Base-by-base conservation (phyloP, 1,140 invertebrate genomes). In the Thaumatotibia leucotreta region DNA sequence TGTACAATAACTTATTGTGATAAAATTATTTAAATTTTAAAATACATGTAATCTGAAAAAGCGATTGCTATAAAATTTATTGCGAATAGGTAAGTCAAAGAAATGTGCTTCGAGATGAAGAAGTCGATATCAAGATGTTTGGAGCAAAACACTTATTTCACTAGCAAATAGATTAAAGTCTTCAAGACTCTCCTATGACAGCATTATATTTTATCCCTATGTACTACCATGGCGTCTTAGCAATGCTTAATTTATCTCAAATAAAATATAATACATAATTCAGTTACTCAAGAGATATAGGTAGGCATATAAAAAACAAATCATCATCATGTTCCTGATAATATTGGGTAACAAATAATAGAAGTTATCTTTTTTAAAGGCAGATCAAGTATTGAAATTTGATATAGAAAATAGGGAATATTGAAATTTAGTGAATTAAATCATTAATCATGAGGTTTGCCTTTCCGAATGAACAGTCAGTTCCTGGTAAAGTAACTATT, bases 101-200 rank as follows among this genome's bases (percentile, higher is more conserved):
- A 31, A 33, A 63, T 29, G 17, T 63, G 32, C 29, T 17, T 23
- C 23, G 20, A 22, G 35, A 63, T 31, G 22, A 20, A 33, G 17
- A 33, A 35, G 31, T 63, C 31, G 61, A 63, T 63, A 33, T 33
- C 29, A 20, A 63, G 33, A 39, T 22, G 14, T 14, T 63, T 35
- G 61, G 61, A 63, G 33, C 31, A 63, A 58, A 58, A 58, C 52
- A 58, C 52, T 27, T 58, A 58, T 27, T 6, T 58, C 5, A 58
- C 52, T 58, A 58, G 52, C 52, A 58, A 27, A 58, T 58, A 45
- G 4, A 29, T 22, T 10, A 35, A 33, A 62, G 61, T 62, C 61
- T 62, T 62, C 32, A 62, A 62, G 32, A 62, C 61, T 62, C 61
- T 62, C 61, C 61, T 33, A 62, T 58, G 22, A 62, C 22, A 33